Evolutionary conservation across 2,888 invertebrate species (phyloP).

Genomic region (Drosophila koepferae): DNA sequence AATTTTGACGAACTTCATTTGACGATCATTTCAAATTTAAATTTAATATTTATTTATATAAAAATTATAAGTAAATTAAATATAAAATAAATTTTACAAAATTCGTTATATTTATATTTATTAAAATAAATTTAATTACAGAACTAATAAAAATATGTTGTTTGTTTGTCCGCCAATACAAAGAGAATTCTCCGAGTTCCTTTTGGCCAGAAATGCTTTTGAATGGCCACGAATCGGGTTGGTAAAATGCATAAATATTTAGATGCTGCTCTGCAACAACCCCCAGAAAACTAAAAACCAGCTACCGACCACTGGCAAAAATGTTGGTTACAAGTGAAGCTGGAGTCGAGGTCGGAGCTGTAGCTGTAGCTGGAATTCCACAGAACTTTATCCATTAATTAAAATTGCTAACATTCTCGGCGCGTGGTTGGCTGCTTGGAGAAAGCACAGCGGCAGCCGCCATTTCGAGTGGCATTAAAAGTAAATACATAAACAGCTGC

Average conservation of each 20-base stretch:
- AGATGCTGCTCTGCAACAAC: slow-evolving; percentile 11
- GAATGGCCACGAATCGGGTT: slow-evolving; percentile 20
- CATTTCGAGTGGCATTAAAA: slow-evolving; percentile 68
- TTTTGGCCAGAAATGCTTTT: slow-evolving; percentile 32
- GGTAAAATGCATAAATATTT: slow-evolving; percentile 56
- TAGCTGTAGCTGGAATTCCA: slow-evolving; percentile 52
- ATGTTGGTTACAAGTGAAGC: background rate
- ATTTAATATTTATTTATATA: background rate
- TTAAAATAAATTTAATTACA: background rate
- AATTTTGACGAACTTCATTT: background rate
- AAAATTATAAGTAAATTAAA: background rate
- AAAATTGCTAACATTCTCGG: slow-evolving; percentile 80
- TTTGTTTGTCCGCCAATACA: background rate
- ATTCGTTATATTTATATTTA: background rate
- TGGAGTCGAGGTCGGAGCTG: background rate
- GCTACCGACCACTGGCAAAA: slow-evolving; percentile 6
- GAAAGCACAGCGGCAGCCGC: slow-evolving; percentile 19
- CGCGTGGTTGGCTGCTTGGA: slow-evolving; percentile 64
- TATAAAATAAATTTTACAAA: background rate
- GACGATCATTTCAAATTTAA: background rate
- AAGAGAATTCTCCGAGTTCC: slow-evolving; percentile 13
- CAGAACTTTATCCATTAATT: slow-evolving; percentile 84
- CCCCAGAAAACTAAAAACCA: slow-evolving; percentile 7
- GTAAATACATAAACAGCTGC: slow-evolving; percentile 78
- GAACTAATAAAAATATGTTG: background rate